Percentiles rank a stretch among this genome's conserved stretches.
Conservation (phyloP, 2,888 invertebrate species). For the Athetis lepigone region DNA sequence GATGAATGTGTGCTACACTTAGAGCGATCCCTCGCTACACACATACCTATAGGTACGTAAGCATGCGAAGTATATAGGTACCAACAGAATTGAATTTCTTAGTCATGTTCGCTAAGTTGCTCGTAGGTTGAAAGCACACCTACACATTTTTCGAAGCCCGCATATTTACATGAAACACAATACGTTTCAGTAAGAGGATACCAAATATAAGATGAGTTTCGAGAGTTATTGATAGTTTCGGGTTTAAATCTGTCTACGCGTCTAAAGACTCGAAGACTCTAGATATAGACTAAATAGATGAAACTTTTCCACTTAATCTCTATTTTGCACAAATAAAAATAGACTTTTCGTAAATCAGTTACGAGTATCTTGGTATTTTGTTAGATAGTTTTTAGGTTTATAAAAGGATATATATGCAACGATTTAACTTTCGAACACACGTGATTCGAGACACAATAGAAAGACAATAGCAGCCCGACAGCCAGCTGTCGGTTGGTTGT, state of each 20-base stretch:
- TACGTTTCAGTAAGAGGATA: slow-evolving; percentile 57
- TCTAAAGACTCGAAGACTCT: not conserved
- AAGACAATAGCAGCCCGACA: too few species aligned
- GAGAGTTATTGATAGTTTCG: slow-evolving; percentile 52
- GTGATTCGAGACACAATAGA: too few species aligned
- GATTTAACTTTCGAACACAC: too few species aligned
- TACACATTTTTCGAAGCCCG: slow-evolving; percentile 53
- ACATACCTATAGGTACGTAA: slow-evolving; percentile 6
- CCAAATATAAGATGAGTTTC: slow-evolving; percentile 47
- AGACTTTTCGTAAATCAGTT: not conserved
- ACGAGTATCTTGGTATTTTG: too few species aligned
- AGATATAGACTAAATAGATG: too few species aligned
- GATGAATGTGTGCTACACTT: slow-evolving; percentile 42
- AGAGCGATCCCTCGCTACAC: slow-evolving; percentile 39
- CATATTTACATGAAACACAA: slow-evolving; percentile 64
- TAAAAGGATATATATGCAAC: too few species aligned
- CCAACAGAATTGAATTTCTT: slow-evolving; percentile 73
- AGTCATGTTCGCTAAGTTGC: slow-evolving; percentile 67
- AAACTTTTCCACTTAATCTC: not conserved
- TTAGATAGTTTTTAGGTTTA: not conserved
- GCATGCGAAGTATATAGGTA: slow-evolving; percentile 34
- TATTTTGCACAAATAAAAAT: not conserved
- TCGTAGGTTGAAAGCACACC: slow-evolving; percentile 47
- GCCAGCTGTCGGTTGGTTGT: too few species aligned
- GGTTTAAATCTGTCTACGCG: slow-evolving; percentile 33